Conservation (phyloP, 2,888 invertebrate species). For the Maniola hyperantus region DNA sequence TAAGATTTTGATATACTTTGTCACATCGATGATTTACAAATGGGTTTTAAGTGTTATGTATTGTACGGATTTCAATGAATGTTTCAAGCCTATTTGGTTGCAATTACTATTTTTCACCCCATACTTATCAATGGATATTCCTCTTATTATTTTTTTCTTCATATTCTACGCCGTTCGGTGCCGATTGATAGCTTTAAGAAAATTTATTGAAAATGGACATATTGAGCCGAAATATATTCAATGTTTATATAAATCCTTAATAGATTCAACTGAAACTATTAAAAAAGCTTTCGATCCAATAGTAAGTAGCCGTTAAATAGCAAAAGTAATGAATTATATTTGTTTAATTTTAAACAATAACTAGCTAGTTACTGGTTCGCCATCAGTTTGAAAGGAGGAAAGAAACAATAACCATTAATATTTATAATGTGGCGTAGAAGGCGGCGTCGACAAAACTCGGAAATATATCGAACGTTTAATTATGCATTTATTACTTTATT, state of each 20-base stretch:
- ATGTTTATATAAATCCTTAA: constrained; percentile 22
- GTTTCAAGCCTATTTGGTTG: not conserved
- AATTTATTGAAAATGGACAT: not conserved
- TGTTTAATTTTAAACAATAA: too few species aligned
- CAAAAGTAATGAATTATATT: too few species aligned
- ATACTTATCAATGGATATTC: constrained; percentile 8
- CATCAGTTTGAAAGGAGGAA: too few species aligned
- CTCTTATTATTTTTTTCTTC: constrained; percentile 7
- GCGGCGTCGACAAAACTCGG: too few species aligned
- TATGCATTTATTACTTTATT: too few species aligned
- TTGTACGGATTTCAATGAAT: constrained; percentile 6
- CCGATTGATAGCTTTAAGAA: constrained; percentile 16
- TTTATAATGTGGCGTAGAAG: too few species aligned
- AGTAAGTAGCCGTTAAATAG: constrained; percentile 26
- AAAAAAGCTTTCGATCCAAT: constrained; percentile 24
- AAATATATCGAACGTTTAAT: too few species aligned
- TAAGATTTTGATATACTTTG: constrained; percentile 8
- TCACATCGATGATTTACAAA: not conserved
- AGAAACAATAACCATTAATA: too few species aligned
- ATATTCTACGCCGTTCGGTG: constrained; percentile 13
- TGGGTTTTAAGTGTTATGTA: not conserved
- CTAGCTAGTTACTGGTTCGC: too few species aligned
- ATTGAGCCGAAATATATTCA: constrained; percentile 2
- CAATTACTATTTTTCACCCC: not conserved
- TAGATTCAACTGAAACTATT: constrained; percentile 24